Evolutionary conservation across 2,797 vertebrate species (phyloP).

Genomic region (Lagocephalus sceleratus): DNA sequence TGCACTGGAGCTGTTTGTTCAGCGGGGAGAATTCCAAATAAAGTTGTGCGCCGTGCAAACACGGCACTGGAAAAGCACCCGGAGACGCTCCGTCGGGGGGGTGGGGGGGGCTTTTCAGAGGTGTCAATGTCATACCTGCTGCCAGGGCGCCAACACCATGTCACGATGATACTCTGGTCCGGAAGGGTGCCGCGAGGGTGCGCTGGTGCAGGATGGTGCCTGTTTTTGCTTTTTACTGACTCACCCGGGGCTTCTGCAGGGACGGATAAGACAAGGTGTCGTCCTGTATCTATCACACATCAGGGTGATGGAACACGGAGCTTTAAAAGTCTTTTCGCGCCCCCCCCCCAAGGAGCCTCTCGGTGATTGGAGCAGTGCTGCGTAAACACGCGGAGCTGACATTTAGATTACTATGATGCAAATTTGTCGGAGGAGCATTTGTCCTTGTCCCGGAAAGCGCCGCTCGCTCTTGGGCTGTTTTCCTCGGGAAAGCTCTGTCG

Average conservation of each 20-base stretch:
- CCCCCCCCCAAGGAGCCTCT: conserved; percentile 3
- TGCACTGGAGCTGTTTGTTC: conserved; percentile 21
- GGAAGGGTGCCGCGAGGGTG: conserved; percentile 59
- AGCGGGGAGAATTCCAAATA: conserved; percentile 17
- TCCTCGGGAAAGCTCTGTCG: conserved; percentile 2
- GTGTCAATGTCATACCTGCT: conserved; percentile 63
- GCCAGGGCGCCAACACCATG: conserved; percentile 43
- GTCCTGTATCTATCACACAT: conserved; percentile 43
- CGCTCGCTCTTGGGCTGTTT: conserved; percentile 1
- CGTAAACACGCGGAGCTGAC: conserved; percentile 10
- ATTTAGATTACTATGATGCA: conserved; percentile 27
- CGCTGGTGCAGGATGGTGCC: conserved; percentile 52
- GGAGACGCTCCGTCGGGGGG: background rate
- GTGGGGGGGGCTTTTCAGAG: conserved; percentile 33
- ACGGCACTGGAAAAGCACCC: conserved; percentile 7
- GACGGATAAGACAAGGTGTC: conserved; percentile 52
- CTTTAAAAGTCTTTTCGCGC: conserved; percentile 37
- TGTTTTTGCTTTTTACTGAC: conserved; percentile 38
- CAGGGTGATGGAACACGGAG: conserved; percentile 27
- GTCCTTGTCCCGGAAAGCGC: conserved; percentile 3
- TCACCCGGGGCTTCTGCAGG: conserved; percentile 57
- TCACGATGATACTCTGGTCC: conserved; percentile 41
- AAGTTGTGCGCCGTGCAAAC: conserved; percentile 18
- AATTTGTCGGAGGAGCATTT: background rate
- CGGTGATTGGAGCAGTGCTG: conserved; percentile 9